A percentile compares a stretch with the other conserved stretches of the same genome.
These are phyloP conservation scores for Philopotamus ludificatus DNA, from an alignment of 1,140 invertebrate genomes.

Conservation along the genomic window DNA sequence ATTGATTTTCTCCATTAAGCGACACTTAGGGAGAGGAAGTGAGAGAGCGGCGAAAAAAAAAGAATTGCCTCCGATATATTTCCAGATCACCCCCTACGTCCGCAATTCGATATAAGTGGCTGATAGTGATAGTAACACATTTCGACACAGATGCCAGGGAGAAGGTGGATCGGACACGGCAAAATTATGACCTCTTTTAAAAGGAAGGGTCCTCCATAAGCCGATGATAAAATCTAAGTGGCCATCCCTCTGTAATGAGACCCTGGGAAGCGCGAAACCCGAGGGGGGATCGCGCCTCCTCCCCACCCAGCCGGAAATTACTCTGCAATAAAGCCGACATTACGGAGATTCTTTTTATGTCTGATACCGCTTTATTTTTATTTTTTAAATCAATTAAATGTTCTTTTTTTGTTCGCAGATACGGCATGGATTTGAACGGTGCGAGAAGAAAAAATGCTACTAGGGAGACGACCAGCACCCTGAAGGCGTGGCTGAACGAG, in stretches of 20 bases:
- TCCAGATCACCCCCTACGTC: background rate
- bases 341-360: background rate
- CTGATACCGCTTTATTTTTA: background rate
- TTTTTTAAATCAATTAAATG: no score
- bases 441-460: constrained; percentile 95
- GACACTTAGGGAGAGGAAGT: no score
- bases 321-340: constrained; percentile 32
- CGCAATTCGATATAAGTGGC: background rate
- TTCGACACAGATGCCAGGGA: constrained; percentile 17
- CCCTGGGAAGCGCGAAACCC: constrained; percentile 13
- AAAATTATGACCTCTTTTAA: constrained; percentile 42
- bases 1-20: no score
- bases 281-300: constrained; percentile 13
- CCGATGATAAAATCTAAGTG: constrained; percentile 42
- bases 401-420: constrained; percentile 62
- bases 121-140: constrained; percentile 26
- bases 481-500: constrained; percentile 97
- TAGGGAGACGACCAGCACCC: constrained; percentile 91
- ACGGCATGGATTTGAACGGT: constrained; percentile 87
- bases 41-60: no score
- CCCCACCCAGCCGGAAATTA: constrained; percentile 36
- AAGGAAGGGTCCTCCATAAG: constrained; percentile 38
- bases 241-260: constrained; percentile 40
- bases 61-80: no score
- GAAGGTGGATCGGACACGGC: constrained; percentile 40